A percentile compares a stretch with the other conserved stretches of the same genome.
Conservation (phyloP, 2,113 vertebrate genomes). For the Ivindomyrus marchei region DNA sequence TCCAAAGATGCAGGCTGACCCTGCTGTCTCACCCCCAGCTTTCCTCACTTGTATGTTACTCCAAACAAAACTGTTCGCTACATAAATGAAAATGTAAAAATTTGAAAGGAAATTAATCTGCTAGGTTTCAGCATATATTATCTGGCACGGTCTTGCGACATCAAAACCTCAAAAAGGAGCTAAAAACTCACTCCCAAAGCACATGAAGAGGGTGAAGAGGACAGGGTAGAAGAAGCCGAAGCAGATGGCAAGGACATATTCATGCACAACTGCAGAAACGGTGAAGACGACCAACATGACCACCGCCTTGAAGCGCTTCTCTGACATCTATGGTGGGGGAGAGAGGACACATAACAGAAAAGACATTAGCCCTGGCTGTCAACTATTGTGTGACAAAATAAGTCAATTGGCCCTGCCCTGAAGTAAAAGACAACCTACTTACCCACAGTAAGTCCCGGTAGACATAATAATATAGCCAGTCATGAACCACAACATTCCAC, state of each 20-base stretch:
- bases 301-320: conserved; percentile 70
- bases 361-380: not conserved
- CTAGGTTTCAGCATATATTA: not conserved
- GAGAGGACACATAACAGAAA: not conserved
- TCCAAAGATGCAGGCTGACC: not conserved
- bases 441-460: conserved; percentile 76
- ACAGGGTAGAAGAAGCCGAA: conserved; percentile 91
- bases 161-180: not conserved
- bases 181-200: conserved; percentile 83
- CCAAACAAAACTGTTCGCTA: not conserved
- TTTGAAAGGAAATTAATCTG: not conserved
- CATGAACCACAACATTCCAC: conserved; percentile 76
- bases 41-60: not conserved
- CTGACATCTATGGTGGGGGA: conserved; percentile 68
- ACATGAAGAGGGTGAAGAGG: conserved; percentile 85
- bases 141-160: not conserved
- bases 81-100: not conserved
- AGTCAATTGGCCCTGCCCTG: not conserved
- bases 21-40: not conserved
- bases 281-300: conserved; percentile 88
- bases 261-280: conserved; percentile 81
- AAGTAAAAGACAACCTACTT: conserved; percentile 28
- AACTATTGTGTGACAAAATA: not conserved
- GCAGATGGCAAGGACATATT: conserved; percentile 80
- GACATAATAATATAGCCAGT: conserved; percentile 76